phyloP scores from a whole-genome alignment of 2,113 vertebrate species.

The Triplophysa dalaica region DNA sequence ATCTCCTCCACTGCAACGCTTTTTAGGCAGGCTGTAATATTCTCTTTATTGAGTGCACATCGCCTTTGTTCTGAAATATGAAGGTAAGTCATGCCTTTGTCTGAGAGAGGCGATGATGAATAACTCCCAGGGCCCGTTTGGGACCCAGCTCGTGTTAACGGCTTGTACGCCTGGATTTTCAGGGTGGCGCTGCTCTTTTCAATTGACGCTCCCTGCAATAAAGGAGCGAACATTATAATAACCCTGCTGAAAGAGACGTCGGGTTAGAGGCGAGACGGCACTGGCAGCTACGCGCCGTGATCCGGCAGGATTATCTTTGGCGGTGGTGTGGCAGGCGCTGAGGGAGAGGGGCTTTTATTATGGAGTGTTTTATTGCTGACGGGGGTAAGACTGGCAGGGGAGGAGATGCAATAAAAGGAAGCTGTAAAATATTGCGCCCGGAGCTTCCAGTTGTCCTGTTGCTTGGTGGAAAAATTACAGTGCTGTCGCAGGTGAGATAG shows the following conservation, averaged over 20 bases:
- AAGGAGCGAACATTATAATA: slow-evolving; percentile 60
- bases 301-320: slow-evolving; percentile 73
- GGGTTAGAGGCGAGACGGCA: slow-evolving; percentile 66
- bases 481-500: slow-evolving; percentile 21
- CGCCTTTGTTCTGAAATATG: slow-evolving; percentile 54
- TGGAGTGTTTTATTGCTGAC: slow-evolving; percentile 77
- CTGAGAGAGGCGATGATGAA: slow-evolving; percentile 48
- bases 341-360: slow-evolving; percentile 72
- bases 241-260: slow-evolving; percentile 65
- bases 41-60: slow-evolving; percentile 53
- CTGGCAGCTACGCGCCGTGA: slow-evolving; percentile 54
- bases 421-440: slow-evolving; percentile 56
- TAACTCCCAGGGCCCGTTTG: slow-evolving; percentile 48
- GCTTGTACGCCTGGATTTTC: slow-evolving; percentile 46
- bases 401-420: slow-evolving; percentile 74
- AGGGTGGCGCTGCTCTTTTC: slow-evolving; percentile 56
- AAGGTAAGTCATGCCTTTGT: slow-evolving; percentile 46
- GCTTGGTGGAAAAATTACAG: slow-evolving; percentile 60
- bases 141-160: slow-evolving; percentile 50
- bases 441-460: slow-evolving; percentile 66
- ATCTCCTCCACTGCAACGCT: slow-evolving; percentile 31
- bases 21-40: slow-evolving; percentile 54
- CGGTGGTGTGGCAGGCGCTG: slow-evolving; percentile 67
- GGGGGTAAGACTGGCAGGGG: slow-evolving; percentile 72
- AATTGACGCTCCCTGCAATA: slow-evolving; percentile 56